Evolutionary conservation across 2,888 invertebrate genomes (phyloP), one percentile per base, ranked within the genome.

Genomic region (Erpobdella octoculata): DNA sequence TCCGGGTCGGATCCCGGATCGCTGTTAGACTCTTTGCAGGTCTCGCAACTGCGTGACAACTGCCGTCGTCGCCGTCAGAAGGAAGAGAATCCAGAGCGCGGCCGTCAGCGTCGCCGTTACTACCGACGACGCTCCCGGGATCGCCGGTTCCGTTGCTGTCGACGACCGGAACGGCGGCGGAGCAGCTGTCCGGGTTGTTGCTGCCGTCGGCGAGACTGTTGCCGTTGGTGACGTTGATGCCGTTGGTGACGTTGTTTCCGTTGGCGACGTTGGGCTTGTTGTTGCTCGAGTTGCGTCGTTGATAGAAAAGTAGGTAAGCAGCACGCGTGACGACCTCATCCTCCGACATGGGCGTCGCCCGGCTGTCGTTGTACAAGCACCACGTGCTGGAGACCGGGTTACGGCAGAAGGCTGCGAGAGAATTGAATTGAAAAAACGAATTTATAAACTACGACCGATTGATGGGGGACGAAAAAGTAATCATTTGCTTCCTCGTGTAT

Each of bases 241-340:
- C 46, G 46, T 46, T 21, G 2, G 2, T 46, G 3, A 18, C 46
- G 2, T 18, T 3, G 18, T 18, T 3, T 46, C 3, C 36, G 6
- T 12, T 15, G 9, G 8, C 15, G 6, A 28, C 36, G 18, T 46
- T 21, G 18, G 46, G 21, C 8, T 8, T 2, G 53, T 21, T 0
- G 1, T 53, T 9, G 53, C 1, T 8, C 1, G 8, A 21, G 53
- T n/a, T 1, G 53, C 79, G 77, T 33, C 80, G 77, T 81, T 91
- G 92, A 83, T 96, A 96, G 83, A 96, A 96, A 36, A 96, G 85
- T 86, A 96, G 92, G 80, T 96, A 96, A 0, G 95, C 95, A 72
- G 93, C 90, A 76, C 92, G 92, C 4, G 93, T 90, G 48, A 95
- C 87, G 76, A 91, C 89, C 31, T 88, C 86, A 71, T 86, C 86